These are phyloP conservation scores for Xanthia togata DNA, from an alignment of 2,888 invertebrate genomes.

Conservation along the genomic window DNA sequence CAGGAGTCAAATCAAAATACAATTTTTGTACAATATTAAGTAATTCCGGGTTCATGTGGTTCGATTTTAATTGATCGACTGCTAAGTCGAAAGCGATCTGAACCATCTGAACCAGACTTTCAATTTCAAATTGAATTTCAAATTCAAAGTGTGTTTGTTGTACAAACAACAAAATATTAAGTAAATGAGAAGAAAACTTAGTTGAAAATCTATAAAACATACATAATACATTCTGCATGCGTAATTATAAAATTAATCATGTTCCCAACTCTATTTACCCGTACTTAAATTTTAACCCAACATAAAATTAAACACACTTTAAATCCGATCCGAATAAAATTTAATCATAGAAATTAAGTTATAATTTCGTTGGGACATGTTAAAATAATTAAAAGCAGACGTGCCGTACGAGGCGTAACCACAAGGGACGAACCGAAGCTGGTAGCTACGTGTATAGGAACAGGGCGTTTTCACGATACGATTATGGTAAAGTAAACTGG, in stretches of 20 bases:
- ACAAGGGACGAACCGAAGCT: slow-evolving; percentile 12
- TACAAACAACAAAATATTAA: too few species aligned
- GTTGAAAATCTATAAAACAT: background rate
- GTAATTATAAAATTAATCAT: background rate
- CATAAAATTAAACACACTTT: slow-evolving; percentile 26
- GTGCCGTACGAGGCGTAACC: slow-evolving; percentile 47
- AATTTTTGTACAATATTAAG: background rate
- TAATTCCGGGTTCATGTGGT: too few species aligned
- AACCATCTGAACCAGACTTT: too few species aligned
- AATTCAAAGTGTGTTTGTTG: too few species aligned
- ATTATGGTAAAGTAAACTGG: slow-evolving; percentile 19
- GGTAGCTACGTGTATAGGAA: background rate
- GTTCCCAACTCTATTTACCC: background rate
- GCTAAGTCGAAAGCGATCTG: too few species aligned
- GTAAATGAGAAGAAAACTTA: background rate
- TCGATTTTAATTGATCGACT: too few species aligned
- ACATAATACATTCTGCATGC: background rate
- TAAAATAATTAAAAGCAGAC: slow-evolving; percentile 58
- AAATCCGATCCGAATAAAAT: slow-evolving; percentile 49
- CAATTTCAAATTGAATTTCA: too few species aligned
- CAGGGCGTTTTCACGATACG: background rate
- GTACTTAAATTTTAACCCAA: slow-evolving; percentile 14
- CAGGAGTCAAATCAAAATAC: background rate
- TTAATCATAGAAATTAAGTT: slow-evolving; percentile 57
- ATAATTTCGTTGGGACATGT: slow-evolving; percentile 52